Percentiles rank a stretch among this genome's conserved stretches.
These are phyloP conservation scores for Brachypteracias leptosomus DNA, from an alignment of 2,113 vertebrate genomes.

Conservation along the genomic window DNA sequence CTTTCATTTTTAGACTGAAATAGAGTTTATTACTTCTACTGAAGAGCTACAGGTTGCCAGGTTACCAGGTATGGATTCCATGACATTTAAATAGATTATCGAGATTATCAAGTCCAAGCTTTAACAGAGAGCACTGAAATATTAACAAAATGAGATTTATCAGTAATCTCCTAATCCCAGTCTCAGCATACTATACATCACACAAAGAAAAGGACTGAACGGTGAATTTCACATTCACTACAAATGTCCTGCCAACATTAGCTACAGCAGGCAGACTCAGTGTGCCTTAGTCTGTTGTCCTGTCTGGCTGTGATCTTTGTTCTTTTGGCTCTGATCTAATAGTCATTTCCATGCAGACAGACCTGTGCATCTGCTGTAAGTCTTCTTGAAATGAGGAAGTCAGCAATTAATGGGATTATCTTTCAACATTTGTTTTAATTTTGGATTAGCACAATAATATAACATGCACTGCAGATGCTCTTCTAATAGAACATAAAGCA, in stretches of 20 bases:
- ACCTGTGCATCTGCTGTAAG: not conserved
- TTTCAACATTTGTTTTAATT: not conserved
- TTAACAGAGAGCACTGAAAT: not conserved
- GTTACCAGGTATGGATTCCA: not conserved
- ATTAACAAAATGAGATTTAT: not conserved
- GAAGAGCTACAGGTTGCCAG: not conserved
- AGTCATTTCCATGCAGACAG: not conserved
- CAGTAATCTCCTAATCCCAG: not conserved
- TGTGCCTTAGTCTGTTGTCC: not conserved
- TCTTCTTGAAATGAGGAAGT: not conserved
- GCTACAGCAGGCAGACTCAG: not conserved
- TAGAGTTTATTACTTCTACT: not conserved
- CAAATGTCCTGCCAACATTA: not conserved
- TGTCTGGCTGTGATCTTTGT: not conserved
- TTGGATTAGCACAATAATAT: not conserved
- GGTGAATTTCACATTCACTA: not conserved
- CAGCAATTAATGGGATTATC: not conserved
- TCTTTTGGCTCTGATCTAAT: not conserved
- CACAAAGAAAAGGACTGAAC: not conserved
- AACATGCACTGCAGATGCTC: not conserved
- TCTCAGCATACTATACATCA: not conserved
- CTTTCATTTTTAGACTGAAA: not conserved
- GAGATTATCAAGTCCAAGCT: not conserved
- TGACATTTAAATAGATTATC: not conserved
- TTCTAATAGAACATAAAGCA: not conserved